Evolutionary conservation across 1,140 invertebrate genomes (phyloP), one percentile per base, ranked within the genome.

Genomic region (Pachypeltis micranthus): DNA sequence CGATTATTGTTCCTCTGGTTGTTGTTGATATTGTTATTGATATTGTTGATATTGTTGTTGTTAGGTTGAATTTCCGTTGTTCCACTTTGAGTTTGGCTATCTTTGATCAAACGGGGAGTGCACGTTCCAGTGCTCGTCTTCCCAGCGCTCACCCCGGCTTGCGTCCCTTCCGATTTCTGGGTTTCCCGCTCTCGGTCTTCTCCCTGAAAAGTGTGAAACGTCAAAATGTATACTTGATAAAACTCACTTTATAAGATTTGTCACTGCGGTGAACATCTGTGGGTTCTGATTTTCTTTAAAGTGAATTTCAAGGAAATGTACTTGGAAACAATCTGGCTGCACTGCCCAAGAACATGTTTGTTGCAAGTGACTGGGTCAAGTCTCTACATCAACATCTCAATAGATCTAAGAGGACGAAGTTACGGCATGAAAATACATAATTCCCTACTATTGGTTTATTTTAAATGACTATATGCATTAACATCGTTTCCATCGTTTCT

Each of bases 141-240:
- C 1, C 64, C 68, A 29, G 66, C 65, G n/a, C 55, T 47, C 0
- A 85, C 84, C 23, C 87, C 86, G 0, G 85, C 87, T 72, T 90
- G 88, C 0, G 86, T 87, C 2, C 87, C 86, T 75, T 90, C 87
- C 2, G 57, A 59, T 31, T 59, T 59, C 24, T 59, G 57, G 10
- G 57, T 59, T 51, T 51, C 47, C 19, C 47, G 12, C 4, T 51
- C 47, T 10, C 47, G 10, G 16, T 59, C 57, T 34, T 59, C 57
- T 1, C 64, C 63, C 62, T 63, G 23, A 1, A 62, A 66, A 61
- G 25, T 24, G 2, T 25, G 7, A 31, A 2, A 28, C 55, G 39
- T 31, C 24, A 23, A 56, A 56, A 16, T 16, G 21, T 24, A 54
- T 21, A 56, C 12, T 61, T 61, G 12, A 14, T n/a, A n/a, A n/a